phyloP scores from a whole-genome alignment of 2,888 invertebrate species.

The Caradrina kadenii region DNA sequence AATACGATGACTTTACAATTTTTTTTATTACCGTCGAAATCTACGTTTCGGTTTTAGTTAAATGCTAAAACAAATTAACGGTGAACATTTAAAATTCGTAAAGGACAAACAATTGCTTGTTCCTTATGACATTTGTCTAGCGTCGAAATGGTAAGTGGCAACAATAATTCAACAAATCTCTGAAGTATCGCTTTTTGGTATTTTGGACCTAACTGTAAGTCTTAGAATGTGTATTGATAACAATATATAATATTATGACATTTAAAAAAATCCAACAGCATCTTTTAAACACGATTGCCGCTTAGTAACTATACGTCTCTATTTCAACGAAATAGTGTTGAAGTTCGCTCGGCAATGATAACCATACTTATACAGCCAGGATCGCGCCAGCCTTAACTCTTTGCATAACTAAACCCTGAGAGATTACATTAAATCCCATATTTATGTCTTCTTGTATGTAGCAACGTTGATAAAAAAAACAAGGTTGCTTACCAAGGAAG shows the following conservation, averaged over 20 bases:
- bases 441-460: no score
- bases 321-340: no score
- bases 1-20: not conserved
- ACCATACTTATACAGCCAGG: no score
- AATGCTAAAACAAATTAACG: not conserved
- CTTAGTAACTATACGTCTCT: not conserved
- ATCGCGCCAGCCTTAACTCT: no score
- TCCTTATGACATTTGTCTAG: no score
- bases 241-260: no score
- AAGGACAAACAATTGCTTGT: no score
- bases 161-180: not conserved
- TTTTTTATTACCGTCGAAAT: not conserved
- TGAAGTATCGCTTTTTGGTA: not conserved
- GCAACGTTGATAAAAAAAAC: not conserved
- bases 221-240: not conserved
- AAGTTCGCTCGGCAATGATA: no score
- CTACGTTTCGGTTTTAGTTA: not conserved
- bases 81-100: no score
- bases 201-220: no score
- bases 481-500: conserved; percentile 84
- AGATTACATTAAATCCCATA: no score
- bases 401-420: no score
- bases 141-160: not conserved
- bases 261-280: not conserved
- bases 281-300: not conserved